These are phyloP conservation scores for Phania funesta DNA, from an alignment of 2,888 invertebrate genomes.

Conservation along the genomic window DNA sequence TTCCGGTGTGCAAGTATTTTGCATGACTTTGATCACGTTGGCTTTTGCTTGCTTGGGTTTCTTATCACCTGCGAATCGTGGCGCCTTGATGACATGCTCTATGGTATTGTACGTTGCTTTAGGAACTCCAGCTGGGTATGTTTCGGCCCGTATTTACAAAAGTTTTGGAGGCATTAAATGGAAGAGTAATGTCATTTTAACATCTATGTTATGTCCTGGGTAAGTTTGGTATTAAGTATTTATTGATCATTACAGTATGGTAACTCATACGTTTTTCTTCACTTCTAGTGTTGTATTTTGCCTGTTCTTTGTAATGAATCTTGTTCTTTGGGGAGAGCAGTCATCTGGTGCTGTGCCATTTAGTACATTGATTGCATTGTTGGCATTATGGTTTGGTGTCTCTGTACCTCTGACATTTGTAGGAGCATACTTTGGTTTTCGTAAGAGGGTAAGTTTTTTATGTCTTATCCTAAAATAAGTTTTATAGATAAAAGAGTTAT, in stretches of 20 bases:
- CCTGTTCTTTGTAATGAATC: slow-evolving; percentile 98
- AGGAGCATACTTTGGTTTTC: slow-evolving; percentile 99
- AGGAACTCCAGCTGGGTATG: slow-evolving; percentile 98
- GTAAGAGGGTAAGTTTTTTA: slow-evolving; percentile 88
- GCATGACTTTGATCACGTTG: slow-evolving; percentile 96
- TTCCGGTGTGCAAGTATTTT: slow-evolving; percentile 96
- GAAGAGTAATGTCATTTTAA: slow-evolving; percentile 98
- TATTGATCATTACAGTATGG: background rate
- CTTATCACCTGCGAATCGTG: slow-evolving; percentile 98
- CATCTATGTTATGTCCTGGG: slow-evolving; percentile 98
- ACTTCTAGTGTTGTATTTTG: slow-evolving; percentile 93
- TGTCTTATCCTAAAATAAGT: background rate
- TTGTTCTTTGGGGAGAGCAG: slow-evolving; percentile 96
- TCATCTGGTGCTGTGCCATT: slow-evolving; percentile 99
- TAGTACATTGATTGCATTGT: slow-evolving; percentile 94
- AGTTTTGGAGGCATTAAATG: slow-evolving; percentile 99
- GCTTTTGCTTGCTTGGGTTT: slow-evolving; percentile 99
- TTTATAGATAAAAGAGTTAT: background rate
- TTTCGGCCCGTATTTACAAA: slow-evolving; percentile 98
- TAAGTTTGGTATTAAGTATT: slow-evolving; percentile 80
- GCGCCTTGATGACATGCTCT: slow-evolving; percentile 98
- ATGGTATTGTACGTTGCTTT: slow-evolving; percentile 98
- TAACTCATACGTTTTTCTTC: slow-evolving; percentile 19
- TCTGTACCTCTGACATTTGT: slow-evolving; percentile 98
- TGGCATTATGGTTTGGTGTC: slow-evolving; percentile 99